These are phyloP conservation scores for Nemoura dubitans DNA, from an alignment of 2,888 invertebrate species.

Conservation along the genomic window DNA sequence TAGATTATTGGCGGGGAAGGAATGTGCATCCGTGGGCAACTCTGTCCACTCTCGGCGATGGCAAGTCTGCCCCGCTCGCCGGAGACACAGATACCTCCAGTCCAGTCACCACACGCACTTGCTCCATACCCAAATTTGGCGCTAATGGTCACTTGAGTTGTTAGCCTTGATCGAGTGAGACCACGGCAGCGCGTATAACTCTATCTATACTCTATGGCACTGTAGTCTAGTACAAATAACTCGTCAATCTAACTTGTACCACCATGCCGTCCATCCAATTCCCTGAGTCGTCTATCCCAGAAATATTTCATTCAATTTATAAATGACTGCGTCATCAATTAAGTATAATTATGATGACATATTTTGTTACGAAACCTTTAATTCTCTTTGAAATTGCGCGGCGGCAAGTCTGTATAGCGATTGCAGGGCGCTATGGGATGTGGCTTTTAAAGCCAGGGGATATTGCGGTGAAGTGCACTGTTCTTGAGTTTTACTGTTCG, in stretches of 20 bases:
- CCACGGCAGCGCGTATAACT: neutral
- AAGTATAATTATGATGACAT: slow-evolving; percentile 31
- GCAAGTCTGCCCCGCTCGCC: neutral
- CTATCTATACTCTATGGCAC: neutral
- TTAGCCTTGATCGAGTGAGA: slow-evolving; percentile 37
- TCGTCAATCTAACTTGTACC: neutral
- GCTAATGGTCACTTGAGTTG: neutral
- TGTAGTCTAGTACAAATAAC: neutral
- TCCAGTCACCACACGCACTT: neutral
- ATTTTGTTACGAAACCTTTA: slow-evolving; percentile 15
- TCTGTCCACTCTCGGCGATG: neutral
- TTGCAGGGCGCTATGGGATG: neutral
- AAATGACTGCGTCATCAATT: slow-evolving; percentile 35
- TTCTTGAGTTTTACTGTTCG: neutral
- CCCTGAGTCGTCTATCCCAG: neutral
- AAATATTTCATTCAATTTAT: slow-evolving; percentile 19
- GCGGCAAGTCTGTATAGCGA: neutral
- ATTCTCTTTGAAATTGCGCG: neutral
- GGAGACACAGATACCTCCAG: neutral
- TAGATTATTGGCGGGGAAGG: neutral
- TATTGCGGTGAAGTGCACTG: neutral
- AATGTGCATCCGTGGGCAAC: neutral
- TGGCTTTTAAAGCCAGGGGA: neutral
- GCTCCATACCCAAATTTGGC: slow-evolving; percentile 35
- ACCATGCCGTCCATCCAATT: neutral